These are phyloP conservation scores for Agonum fuliginosum DNA, from an alignment of 2,888 invertebrate species.

Conservation along the genomic window DNA sequence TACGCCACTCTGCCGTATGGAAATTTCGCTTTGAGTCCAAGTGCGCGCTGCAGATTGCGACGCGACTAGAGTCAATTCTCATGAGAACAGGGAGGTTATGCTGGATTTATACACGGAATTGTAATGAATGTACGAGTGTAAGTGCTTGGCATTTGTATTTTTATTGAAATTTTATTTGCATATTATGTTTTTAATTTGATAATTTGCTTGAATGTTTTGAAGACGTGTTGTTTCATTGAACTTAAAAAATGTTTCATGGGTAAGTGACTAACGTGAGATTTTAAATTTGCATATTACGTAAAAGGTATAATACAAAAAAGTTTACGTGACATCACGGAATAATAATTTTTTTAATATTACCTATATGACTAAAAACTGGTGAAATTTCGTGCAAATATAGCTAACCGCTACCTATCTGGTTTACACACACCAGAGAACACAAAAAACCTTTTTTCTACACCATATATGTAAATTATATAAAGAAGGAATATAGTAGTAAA, in stretches of 20 bases:
- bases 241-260: background rate
- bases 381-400: too few relatives aligned
- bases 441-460: too few relatives aligned
- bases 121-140: constrained; percentile 16
- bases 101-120: constrained; percentile 22
- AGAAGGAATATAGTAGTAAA: too few relatives aligned
- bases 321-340: too few relatives aligned
- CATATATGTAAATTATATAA: too few relatives aligned
- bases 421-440: too few relatives aligned
- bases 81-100: constrained; percentile 25
- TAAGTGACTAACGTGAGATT: too few relatives aligned
- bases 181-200: constrained; percentile 2
- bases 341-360: too few relatives aligned
- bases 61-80: constrained; percentile 10
- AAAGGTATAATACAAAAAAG: too few relatives aligned
- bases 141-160: background rate
- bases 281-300: too few relatives aligned
- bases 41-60: constrained; percentile 30
- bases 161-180: background rate
- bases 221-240: constrained; percentile 10
- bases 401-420: too few relatives aligned
- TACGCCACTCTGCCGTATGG: constrained; percentile 7
- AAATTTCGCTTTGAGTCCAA: constrained; percentile 8
- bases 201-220: background rate
- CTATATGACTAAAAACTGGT: too few relatives aligned